Conservation (phyloP, 30 jellyfish, hydroid and myxozoan genomes). For the Aurelia aurita region DNA sequence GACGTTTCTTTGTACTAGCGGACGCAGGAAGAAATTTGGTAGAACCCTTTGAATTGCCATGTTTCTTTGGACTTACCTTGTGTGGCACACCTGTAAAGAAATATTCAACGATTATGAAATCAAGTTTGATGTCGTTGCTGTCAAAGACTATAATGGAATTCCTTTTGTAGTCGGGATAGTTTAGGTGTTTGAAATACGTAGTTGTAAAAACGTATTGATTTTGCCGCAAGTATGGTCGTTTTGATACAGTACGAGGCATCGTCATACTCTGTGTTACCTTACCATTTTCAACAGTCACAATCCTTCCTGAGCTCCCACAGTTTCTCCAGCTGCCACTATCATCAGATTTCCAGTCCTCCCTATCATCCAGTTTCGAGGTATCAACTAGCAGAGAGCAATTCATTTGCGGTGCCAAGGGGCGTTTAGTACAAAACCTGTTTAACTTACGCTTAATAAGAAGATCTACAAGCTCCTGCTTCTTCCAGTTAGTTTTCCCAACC, state of each 20-base stretch:
- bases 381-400: slow-evolving; percentile 12
- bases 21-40: too few species aligned
- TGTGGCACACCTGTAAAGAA: too few species aligned
- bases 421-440: not conserved
- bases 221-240: not conserved
- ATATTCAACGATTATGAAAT: too few species aligned
- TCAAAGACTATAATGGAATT: too few species aligned
- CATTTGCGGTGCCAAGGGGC: slow-evolving; percentile 1
- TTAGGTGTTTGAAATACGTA: too few species aligned
- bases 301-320: slow-evolving; percentile 11
- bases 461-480: slow-evolving; percentile 9
- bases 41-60: too few species aligned
- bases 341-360: slow-evolving; percentile 14
- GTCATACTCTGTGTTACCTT: not conserved
- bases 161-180: too few species aligned
- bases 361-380: slow-evolving; percentile 3
- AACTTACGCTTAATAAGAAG: not conserved
- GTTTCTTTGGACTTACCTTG: too few species aligned
- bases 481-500: not conserved
- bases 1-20: too few species aligned
- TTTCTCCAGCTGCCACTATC: slow-evolving; percentile 18
- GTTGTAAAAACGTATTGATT: too few species aligned
- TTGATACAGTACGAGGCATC: not conserved
- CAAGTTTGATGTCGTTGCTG: too few species aligned
- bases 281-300: slow-evolving; percentile 10